A percentile compares a stretch with the other conserved stretches of the same genome.
These are phyloP conservation scores for Stercorarius parasiticus DNA, from an alignment of 2,113 vertebrate species.

Conservation along the genomic window DNA sequence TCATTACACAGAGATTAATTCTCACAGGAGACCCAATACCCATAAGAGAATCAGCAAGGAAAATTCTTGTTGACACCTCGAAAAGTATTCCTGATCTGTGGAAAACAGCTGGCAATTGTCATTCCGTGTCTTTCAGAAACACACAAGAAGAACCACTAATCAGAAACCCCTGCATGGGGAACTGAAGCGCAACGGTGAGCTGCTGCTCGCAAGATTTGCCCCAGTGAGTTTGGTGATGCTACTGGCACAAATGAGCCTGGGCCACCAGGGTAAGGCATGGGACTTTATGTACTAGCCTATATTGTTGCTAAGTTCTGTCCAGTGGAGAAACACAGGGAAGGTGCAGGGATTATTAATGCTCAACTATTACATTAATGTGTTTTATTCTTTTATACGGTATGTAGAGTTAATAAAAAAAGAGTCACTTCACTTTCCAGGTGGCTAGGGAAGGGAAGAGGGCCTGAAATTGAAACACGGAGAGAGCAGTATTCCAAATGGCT, in stretches of 20 bases:
- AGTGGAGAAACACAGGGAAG: background rate
- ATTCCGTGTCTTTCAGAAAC: background rate
- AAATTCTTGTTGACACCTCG: background rate
- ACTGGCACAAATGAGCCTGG: background rate
- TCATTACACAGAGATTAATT: background rate
- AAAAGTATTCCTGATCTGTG: background rate
- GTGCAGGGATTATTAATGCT: background rate
- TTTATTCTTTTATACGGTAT: background rate
- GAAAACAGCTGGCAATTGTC: background rate
- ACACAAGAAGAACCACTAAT: background rate
- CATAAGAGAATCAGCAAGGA: background rate
- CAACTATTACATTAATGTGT: background rate
- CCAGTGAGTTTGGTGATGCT: background rate
- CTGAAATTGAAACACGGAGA: background rate
- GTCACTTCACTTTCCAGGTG: background rate
- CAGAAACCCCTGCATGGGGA: background rate
- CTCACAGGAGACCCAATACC: background rate
- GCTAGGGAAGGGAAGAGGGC: background rate
- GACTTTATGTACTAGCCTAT: background rate
- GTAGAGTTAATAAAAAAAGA: background rate
- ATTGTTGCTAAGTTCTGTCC: background rate
- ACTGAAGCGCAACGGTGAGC: background rate
- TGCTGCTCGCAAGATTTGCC: background rate
- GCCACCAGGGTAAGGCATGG: accelerated
- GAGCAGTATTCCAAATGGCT: background rate